Percentiles rank a stretch among this genome's conserved stretches.
Conservation (phyloP, 1,140 invertebrate species). For the Drosophila tsacasi region DNA sequence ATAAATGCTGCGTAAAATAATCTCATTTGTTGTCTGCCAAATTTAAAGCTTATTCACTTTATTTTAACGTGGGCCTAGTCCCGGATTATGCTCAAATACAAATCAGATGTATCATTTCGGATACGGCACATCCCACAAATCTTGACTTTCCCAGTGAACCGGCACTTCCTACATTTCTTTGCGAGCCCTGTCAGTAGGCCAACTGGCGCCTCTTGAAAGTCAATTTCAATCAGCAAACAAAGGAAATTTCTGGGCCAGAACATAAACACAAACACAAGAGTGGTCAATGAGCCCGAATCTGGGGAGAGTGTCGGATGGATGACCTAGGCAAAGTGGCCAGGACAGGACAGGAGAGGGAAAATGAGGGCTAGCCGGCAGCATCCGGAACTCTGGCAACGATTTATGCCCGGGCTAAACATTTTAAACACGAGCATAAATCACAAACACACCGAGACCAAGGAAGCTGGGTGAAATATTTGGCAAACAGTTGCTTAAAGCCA, state of each 20-base stretch:
- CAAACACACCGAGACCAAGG: conserved; percentile 26
- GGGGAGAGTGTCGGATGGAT: conserved; percentile 38
- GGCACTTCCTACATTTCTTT: conserved; percentile 19
- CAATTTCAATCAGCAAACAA: conserved; percentile 56
- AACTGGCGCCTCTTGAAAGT: conserved; percentile 51
- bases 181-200: conserved; percentile 15
- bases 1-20: neutral
- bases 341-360: neutral
- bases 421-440: conserved; percentile 68
- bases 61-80: neutral
- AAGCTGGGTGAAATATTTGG: conserved; percentile 40
- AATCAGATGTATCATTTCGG: conserved; percentile 9
- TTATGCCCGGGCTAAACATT: conserved; percentile 52
- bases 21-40: neutral
- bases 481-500: conserved; percentile 55
- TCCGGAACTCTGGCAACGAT: conserved; percentile 38
- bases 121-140: conserved; percentile 4
- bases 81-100: conserved; percentile 4
- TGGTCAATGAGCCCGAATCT: conserved; percentile 45
- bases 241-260: conserved; percentile 48
- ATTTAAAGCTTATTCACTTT: neutral
- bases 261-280: conserved; percentile 51
- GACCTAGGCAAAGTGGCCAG: conserved; percentile 35
- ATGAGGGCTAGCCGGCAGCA: conserved; percentile 11
- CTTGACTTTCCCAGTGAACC: conserved; percentile 23